Evolutionary conservation across 2,113 vertebrate species (phyloP).

Genomic region (Rutilus rutilus): DNA sequence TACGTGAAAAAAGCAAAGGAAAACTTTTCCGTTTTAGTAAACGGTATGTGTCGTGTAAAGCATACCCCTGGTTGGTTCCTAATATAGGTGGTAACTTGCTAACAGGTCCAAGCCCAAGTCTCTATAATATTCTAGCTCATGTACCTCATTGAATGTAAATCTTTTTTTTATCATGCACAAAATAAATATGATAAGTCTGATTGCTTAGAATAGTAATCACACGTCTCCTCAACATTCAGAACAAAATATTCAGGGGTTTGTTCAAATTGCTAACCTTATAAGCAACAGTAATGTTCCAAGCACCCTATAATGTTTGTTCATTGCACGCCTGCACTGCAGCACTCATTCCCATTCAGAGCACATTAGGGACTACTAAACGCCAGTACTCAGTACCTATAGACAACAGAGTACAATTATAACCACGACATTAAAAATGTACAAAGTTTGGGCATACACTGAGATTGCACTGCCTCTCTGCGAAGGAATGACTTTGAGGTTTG

Average conservation of each 20-base stretch:
- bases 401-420: not conserved
- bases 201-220: not conserved
- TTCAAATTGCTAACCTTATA: not conserved
- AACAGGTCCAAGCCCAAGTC: not conserved
- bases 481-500: constrained; percentile 38
- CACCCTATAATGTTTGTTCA: not conserved
- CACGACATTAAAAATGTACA: constrained; percentile 18
- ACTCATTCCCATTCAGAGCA: constrained; percentile 31
- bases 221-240: not conserved
- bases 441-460: not conserved
- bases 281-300: not conserved
- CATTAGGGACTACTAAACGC: not conserved
- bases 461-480: not conserved
- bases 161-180: not conserved
- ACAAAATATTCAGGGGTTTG: not conserved
- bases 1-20: too few species aligned
- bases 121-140: not conserved
- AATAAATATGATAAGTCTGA: not conserved
- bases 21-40: too few species aligned
- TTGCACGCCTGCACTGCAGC: constrained; percentile 6
- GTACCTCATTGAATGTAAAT: not conserved
- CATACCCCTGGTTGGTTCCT: not conserved
- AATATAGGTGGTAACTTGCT: not conserved
- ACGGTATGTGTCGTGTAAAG: too few species aligned
- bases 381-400: not conserved